Percentiles rank a stretch among this genome's conserved stretches.
Evolutionary conservation across 2,113 vertebrate species (phyloP).

Genomic region (Oryctolagus cuniculus): DNA sequence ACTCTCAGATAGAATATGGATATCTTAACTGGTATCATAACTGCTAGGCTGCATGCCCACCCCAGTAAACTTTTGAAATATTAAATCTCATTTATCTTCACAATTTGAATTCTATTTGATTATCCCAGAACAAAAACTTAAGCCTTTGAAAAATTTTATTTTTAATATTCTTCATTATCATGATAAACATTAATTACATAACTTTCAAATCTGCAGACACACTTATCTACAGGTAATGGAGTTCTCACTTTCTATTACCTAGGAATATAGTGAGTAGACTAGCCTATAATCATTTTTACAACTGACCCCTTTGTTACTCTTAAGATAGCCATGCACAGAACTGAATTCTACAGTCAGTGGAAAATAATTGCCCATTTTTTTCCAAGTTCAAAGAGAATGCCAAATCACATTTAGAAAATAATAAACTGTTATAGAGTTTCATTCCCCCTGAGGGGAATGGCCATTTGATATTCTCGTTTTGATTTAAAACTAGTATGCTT

Average conservation of each 20-base stretch:
- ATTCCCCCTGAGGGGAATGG: neutral
- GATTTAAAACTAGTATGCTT: conserved; percentile 38
- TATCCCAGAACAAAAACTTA: conserved; percentile 12
- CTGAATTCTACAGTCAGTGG: conserved; percentile 6
- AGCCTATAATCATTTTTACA: conserved; percentile 13
- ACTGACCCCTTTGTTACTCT: neutral
- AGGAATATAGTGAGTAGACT: neutral
- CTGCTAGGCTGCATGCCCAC: too few relatives aligned
- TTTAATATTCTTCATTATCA: conserved; percentile 31
- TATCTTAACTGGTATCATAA: too few relatives aligned
- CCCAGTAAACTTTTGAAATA: neutral
- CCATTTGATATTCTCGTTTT: conserved; percentile 18
- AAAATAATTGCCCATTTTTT: conserved; percentile 43
- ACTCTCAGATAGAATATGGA: too few relatives aligned
- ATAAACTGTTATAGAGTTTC: neutral
- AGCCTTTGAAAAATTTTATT: conserved; percentile 6
- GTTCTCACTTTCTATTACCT: too few relatives aligned
- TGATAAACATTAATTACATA: conserved; percentile 23
- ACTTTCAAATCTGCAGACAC: neutral
- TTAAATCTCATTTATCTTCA: conserved; percentile 33
- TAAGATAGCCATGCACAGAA: neutral
- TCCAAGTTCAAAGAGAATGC: conserved; percentile 22
- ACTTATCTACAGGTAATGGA: neutral
- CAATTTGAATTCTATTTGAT: neutral
- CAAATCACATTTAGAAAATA: conserved; percentile 56